Evolutionary conservation across 2,797 vertebrate species (phyloP).

Genomic region (Arremon aurantiirostris): DNA sequence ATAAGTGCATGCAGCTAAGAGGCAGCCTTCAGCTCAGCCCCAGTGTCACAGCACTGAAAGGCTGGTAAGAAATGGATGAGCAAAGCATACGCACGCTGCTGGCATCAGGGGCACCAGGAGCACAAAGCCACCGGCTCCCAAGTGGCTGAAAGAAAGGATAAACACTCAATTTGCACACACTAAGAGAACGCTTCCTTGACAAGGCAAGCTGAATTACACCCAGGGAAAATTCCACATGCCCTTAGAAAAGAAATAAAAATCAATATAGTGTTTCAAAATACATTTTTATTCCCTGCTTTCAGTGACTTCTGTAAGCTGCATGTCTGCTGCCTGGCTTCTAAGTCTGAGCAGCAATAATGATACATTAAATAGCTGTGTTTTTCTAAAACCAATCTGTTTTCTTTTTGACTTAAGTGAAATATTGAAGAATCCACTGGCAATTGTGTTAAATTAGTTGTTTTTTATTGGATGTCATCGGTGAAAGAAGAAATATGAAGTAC

Average conservation of each 20-base stretch:
- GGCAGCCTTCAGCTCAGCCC: neutral
- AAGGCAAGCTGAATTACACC: neutral
- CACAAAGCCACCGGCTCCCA: neutral
- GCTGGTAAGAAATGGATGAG: neutral
- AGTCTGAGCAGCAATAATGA: neutral
- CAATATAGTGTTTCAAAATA: neutral
- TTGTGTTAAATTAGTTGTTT: neutral
- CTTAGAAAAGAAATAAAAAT: neutral
- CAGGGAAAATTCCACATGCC: neutral
- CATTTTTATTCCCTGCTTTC: slow-evolving; percentile 27
- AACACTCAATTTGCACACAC: neutral
- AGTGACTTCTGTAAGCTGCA: neutral
- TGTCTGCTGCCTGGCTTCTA: neutral
- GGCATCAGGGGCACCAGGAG: neutral
- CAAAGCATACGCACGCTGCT: fast-evolving
- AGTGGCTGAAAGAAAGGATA: neutral
- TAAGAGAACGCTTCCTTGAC: neutral
- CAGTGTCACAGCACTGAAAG: neutral
- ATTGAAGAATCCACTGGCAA: neutral
- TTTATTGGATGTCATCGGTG: neutral
- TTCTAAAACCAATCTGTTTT: neutral
- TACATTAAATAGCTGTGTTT: neutral
- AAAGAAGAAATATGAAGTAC: neutral
- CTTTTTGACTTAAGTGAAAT: neutral
- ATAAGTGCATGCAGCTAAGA: neutral